Evolutionary conservation across 2,113 vertebrate genomes (phyloP), one percentile per base, ranked within the genome.

Genomic region (Brachypodius melanocephalos): DNA sequence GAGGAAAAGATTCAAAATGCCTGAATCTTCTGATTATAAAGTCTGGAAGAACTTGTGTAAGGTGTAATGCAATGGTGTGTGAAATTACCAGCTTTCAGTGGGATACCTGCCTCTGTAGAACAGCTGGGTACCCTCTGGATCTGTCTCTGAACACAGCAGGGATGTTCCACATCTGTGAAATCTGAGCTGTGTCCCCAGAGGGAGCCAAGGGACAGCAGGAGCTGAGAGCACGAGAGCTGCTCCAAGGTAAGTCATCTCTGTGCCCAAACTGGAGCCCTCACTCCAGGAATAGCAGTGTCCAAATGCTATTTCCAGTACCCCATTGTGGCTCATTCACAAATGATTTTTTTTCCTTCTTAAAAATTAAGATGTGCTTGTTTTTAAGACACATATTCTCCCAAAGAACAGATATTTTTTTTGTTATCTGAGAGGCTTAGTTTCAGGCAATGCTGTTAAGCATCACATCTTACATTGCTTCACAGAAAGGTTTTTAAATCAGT

Each of bases 181-280:
- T 3, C 42, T 1, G 55, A 67, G 52, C 28, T 3, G 26, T 15
- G 36, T 19, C 58, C 1, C 0, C 24, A 3, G 25, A 0, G 0
- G 52, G 48, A 71, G 13, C 32, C 20, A 5, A 18, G 34, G 28
- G 9, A 49, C 51, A 51, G 26, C 52, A 55, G 78, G 34, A 43
- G 54, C 67, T 3, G 6, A 19, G 59, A 46, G 29, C 4, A 0
- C 2, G 3, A 7, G 69, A 71, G 29, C 74, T 68, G 26, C 59
- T 80, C 43, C 36, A 5, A 52, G 68, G 91, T 94, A 46, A 71
- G 58, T 17, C 28, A 32, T 9, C 12, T 28, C 26, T 2, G 0
- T 48, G 28, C 66, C 36, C 31, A 21, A 34, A 31, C 22, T 10
- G 19, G 17, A 80, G 46, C 22, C 10, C 21, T 51, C 6, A 6